These are phyloP conservation scores for Drosophila paranaensis DNA, from an alignment of 2,888 invertebrate species.

Conservation along the genomic window DNA sequence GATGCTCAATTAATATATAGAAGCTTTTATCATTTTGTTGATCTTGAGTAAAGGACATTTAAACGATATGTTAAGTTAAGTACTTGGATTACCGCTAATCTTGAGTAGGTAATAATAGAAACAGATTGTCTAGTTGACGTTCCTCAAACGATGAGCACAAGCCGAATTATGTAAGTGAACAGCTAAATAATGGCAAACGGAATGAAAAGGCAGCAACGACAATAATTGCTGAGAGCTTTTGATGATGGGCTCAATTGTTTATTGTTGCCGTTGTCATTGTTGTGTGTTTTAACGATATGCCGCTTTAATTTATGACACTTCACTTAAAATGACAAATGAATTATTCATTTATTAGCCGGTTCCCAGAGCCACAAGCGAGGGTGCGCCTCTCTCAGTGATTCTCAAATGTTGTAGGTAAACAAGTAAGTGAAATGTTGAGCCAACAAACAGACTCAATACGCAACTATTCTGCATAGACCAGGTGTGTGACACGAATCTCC, in stretches of 20 bases:
- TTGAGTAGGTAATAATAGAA: constrained; percentile 24
- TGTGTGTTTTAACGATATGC: constrained; percentile 15
- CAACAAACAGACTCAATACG: neutral
- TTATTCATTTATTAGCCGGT: constrained; percentile 16
- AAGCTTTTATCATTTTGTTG: neutral
- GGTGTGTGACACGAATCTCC: constrained; percentile 1
- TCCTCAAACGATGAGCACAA: constrained; percentile 33
- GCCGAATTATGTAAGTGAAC: constrained; percentile 41
- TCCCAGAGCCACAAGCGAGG: neutral
- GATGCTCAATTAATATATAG: neutral
- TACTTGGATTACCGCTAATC: constrained; percentile 24
- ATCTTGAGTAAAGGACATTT: neutral
- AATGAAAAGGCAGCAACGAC: constrained; percentile 13
- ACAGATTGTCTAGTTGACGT: constrained; percentile 26
- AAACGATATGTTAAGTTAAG: neutral
- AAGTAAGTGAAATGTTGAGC: neutral
- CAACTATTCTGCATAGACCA: neutral
- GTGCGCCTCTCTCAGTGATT: constrained; percentile 16
- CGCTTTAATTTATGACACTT: constrained; percentile 35
- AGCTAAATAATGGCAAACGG: constrained; percentile 22
- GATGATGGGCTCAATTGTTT: constrained; percentile 26
- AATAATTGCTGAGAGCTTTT: constrained; percentile 29
- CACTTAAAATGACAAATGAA: constrained; percentile 25
- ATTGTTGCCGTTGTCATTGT: constrained; percentile 6
- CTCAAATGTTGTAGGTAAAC: constrained; percentile 1